These are phyloP conservation scores for Laticauda colubrina DNA, from an alignment of 2,113 vertebrate genomes.

Conservation along the genomic window DNA sequence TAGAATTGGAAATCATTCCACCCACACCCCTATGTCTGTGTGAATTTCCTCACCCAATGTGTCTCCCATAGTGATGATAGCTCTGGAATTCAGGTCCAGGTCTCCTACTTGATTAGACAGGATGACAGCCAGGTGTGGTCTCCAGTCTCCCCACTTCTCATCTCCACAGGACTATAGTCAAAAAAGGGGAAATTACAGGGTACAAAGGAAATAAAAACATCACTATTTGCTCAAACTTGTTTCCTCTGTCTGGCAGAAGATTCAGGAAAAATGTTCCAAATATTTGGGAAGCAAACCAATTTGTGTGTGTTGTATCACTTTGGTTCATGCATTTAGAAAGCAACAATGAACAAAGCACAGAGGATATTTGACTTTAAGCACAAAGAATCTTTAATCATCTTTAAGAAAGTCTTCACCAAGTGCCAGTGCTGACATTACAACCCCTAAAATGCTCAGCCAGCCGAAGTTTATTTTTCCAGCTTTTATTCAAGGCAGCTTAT, in stretches of 20 bases:
- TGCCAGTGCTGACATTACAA: background rate
- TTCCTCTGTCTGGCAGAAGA: background rate
- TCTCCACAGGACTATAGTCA: slow-evolving; percentile 77
- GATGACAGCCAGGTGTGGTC: slow-evolving; percentile 86
- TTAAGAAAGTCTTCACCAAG: background rate
- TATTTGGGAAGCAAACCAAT: background rate
- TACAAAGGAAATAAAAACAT: background rate
- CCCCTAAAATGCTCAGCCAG: background rate
- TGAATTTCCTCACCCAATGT: slow-evolving; percentile 76
- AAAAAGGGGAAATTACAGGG: background rate
- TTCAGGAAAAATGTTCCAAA: background rate
- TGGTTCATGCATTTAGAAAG: background rate
- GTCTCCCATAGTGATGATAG: slow-evolving; percentile 84
- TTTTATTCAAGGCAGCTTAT: background rate
- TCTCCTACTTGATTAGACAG: slow-evolving; percentile 83
- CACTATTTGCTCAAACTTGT: background rate
- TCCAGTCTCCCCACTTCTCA: slow-evolving; percentile 87
- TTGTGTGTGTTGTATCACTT: background rate
- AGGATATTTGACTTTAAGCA: background rate
- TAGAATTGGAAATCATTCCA: too few relatives aligned
- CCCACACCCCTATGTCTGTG: background rate
- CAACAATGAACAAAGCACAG: background rate
- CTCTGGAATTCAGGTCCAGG: slow-evolving; percentile 65
- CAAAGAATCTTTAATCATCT: background rate
- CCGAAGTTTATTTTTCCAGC: background rate